Percentiles rank a stretch among this genome's conserved stretches.
Evolutionary conservation across 2,113 vertebrate species (phyloP).

Genomic region (Austrofundulus limnaeus): DNA sequence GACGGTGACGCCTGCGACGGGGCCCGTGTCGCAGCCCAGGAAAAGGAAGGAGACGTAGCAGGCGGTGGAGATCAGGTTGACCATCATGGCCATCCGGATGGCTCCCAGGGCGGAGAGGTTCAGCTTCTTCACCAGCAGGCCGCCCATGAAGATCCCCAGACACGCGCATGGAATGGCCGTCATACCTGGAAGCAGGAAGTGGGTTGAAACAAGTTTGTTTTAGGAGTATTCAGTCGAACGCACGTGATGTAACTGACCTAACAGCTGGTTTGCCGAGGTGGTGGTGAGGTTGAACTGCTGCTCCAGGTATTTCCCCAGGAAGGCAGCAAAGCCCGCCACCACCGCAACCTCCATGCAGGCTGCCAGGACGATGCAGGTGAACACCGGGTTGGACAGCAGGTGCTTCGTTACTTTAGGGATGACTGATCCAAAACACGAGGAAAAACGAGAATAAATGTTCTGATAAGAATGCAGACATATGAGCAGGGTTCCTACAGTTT

Average conservation of each 20-base stretch:
- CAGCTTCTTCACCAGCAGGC: conserved; percentile 95
- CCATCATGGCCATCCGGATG: conserved; percentile 96
- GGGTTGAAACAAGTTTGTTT: not conserved
- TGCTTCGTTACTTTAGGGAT: conserved; percentile 97
- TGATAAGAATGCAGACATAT: no score
- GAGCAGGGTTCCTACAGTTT: no score
- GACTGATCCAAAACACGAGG: conserved; percentile 74
- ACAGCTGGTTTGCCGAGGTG: conserved; percentile 94
- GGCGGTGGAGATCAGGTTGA: conserved; percentile 95
- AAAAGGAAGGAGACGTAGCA: conserved; percentile 98
- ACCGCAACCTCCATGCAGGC: conserved; percentile 98
- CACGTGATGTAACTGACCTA: conserved; percentile 81
- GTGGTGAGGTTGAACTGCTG: conserved; percentile 99
- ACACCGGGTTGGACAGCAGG: conserved; percentile 95
- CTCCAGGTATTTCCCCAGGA: conserved; percentile 96
- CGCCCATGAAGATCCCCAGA: conserved; percentile 96
- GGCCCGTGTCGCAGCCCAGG: conserved; percentile 94
- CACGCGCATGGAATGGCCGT: conserved; percentile 96
- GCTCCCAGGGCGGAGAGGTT: conserved; percentile 94
- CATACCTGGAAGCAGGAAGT: conserved; percentile 83
- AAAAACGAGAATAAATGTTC: no score
- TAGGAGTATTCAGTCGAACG: not conserved
- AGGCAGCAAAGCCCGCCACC: conserved; percentile 94
- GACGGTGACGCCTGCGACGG: conserved; percentile 93
- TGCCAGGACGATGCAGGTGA: conserved; percentile 94